Base-by-base conservation (phyloP, 2,113 vertebrate genomes). In the Trichechus manatus region DNA sequence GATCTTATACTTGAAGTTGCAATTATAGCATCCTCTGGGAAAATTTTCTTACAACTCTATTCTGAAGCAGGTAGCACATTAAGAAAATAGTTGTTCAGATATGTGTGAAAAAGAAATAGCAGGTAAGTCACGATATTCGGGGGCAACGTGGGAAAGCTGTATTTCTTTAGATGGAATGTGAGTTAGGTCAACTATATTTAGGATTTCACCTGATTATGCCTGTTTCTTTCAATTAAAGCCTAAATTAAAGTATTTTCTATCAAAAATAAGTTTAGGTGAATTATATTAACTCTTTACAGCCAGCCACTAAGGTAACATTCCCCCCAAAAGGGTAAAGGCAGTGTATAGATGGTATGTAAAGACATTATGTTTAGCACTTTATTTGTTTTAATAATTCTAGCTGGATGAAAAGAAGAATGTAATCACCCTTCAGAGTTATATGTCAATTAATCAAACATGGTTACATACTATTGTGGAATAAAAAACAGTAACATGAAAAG, bases 71-170 rank as follows among this genome's bases (percentile, higher is more conserved):
- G 5, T 29, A 96, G 70, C 39, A 93, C 63, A 94, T 93, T 63
- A 89, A 93, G 70, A 91, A 96, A 97, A 95, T 50, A 84, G 89
- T 89, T 98, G 80, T 44, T 98, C 89, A 93, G 70, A 97, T 95
- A 97, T 78, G 70, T 97, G 87, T 94, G 93, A 97, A 97, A 72
- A 95, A 97, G 64, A 96, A 96, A 95, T 95, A 84, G 13, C 63
- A 97, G 82, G 39, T 97, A 94, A 56, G 70, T 56, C 70, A 94
- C 92, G 44, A 84, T 94, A 92, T 91, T 93, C 84, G 13, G 14
- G n/a, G 13, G 7, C 81, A 89, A 92, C 92, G 87, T 97, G 96
- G 93, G 89, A 96, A 92, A 96, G 42, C 64, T 93, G 5, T n/a
- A 72, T 94, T 87, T 97, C 64, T 80, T 93, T 77, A 93, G 89